Evolutionary conservation across 2,888 invertebrate species (phyloP).

Genomic region (Amphipoea oculea): DNA sequence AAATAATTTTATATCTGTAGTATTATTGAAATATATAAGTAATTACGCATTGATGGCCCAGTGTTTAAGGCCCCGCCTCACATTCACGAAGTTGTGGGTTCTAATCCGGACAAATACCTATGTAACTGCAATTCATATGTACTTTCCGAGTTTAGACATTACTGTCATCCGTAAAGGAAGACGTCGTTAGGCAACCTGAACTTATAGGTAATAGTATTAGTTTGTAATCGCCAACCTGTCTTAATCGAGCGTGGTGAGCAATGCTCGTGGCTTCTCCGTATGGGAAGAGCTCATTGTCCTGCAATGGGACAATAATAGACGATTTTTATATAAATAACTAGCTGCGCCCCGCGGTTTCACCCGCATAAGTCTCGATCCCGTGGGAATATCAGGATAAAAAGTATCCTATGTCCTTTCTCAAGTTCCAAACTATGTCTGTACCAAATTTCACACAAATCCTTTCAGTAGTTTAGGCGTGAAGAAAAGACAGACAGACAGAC

Average conservation of each 20-base stretch:
- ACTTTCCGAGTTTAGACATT: background rate
- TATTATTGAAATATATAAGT: constrained; percentile 38
- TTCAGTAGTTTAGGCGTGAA: no score
- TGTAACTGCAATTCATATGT: background rate
- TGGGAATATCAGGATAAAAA: no score
- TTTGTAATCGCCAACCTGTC: background rate
- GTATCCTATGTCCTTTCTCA: no score
- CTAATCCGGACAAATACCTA: no score
- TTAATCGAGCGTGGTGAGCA: background rate
- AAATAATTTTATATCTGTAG: constrained; percentile 57
- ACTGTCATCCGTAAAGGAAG: background rate
- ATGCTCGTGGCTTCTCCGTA: background rate
- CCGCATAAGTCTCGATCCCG: no score
- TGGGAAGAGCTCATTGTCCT: background rate
- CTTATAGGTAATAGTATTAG: background rate
- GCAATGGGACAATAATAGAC: background rate
- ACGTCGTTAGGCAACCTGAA: no score
- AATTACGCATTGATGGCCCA: background rate
- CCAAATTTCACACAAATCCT: no score
- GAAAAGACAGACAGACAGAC: no score
- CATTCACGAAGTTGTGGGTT: background rate
- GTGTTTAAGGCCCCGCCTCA: no score
- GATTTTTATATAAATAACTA: background rate
- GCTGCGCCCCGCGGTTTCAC: no score
- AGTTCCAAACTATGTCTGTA: no score